Base-by-base conservation (phyloP, 1,140 invertebrate genomes). In the Drosophila ercepeae region DNA sequence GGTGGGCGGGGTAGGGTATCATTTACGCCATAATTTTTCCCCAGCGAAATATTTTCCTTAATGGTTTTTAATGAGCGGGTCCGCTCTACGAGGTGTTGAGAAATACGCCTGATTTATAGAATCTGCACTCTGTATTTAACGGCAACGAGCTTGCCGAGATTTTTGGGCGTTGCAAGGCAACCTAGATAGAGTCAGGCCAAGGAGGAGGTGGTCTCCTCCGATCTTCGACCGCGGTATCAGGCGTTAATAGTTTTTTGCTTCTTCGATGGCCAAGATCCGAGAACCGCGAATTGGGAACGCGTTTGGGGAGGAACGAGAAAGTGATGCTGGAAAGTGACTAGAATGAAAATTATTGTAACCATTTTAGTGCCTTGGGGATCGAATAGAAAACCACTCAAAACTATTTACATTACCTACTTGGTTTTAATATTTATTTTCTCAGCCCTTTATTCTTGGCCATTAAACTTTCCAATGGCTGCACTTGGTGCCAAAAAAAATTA, bases 21-120 rank as follows among this genome's bases (percentile, higher is more conserved):
- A 86, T 84, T 84, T 86, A 84, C 81, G 67, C 81, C 81, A 84
- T 84, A 86, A 84, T 84, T 79, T 84, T 86, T 84, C 72, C 58
- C 78, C 55, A 75, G 81, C 46, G 71, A 78, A 79, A 86, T 86
- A 86, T 84, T 84, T 78, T 76, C 57, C 81, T 86, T 86, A 84
- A 84, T 84, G 81, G 81, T 81, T 84, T 84, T 84, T 84, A 84
- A 84, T 84, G 81, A 84, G 81, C 58, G 81, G 81, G 75, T 84
- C 29, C 29, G 16, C 1, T 27, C 18, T 16, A 42, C 27, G 61
- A 82, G 78, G 78, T 82, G 78, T 82, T 84, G 81, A 84, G 81
- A 84, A 84, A 84, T 86, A 79, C 67, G 76, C 61, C 81, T 84
- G 81, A 84, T 84, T 84, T 84, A 84, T 84, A 79, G 76, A 76